These are phyloP conservation scores for Etheostoma spectabile DNA, from an alignment of 2,113 vertebrate species.

Conservation along the genomic window DNA sequence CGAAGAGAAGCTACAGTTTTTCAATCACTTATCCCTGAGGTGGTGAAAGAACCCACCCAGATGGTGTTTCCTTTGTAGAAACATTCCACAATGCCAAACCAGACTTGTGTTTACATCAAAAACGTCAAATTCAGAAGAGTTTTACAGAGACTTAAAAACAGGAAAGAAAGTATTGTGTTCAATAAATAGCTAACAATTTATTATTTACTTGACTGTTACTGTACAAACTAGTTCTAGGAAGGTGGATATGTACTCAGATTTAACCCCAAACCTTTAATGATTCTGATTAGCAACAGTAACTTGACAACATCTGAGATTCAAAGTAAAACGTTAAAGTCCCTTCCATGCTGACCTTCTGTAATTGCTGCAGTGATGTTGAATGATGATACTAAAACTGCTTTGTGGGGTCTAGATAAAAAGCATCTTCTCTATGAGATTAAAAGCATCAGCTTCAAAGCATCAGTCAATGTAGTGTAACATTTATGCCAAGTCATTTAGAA, in stretches of 20 bases:
- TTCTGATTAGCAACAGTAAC: slow-evolving; percentile 28
- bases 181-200: background rate
- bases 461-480: slow-evolving; percentile 43
- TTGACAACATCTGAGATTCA: slow-evolving; percentile 18
- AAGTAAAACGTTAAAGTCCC: slow-evolving; percentile 52
- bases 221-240: background rate
- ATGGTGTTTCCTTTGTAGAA: slow-evolving; percentile 2
- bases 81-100: background rate
- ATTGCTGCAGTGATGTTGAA: slow-evolving; percentile 53
- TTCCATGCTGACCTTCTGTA: slow-evolving; percentile 21
- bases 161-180: background rate
- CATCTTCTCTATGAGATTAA: slow-evolving; percentile 38
- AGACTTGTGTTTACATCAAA: background rate
- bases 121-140: background rate
- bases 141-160: background rate
- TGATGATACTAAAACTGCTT: slow-evolving; percentile 47
- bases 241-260: slow-evolving; percentile 27
- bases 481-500: slow-evolving; percentile 58
- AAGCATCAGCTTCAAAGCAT: slow-evolving; percentile 49
- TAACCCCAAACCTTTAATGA: slow-evolving; percentile 41
- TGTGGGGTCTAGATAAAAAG: slow-evolving; percentile 58
- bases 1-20: background rate
- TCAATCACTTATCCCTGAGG: slow-evolving; percentile 16
- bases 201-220: slow-evolving; percentile 12
- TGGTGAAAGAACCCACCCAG: background rate